Evolutionary conservation across 2,113 vertebrate species (phyloP).

Genomic region (Microcebus ravelobensis): DNA sequence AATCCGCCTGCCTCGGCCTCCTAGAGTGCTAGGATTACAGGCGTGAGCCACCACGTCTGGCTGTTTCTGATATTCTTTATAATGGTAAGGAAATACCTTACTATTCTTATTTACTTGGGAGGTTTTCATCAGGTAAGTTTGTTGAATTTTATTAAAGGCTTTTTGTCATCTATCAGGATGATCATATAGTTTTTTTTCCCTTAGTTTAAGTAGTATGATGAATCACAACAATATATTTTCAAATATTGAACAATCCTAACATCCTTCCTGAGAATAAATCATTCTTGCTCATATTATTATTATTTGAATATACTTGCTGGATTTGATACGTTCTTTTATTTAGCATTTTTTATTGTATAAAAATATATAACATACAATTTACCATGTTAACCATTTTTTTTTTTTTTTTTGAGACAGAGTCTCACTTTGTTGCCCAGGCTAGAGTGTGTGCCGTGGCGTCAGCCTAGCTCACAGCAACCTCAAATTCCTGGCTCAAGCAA

Average conservation of each 20-base stretch:
- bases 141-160: not conserved
- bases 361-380: not conserved
- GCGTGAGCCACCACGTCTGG: too few relatives aligned
- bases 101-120: not conserved
- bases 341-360: not conserved
- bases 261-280: not conserved
- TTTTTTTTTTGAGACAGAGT: too few relatives aligned
- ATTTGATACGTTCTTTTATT: not conserved
- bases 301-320: not conserved
- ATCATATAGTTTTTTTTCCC: not conserved
- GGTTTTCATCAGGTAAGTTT: not conserved
- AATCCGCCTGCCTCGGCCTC: too few relatives aligned
- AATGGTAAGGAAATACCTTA: not conserved
- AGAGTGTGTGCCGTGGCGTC: too few relatives aligned
- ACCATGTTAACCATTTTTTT: too few relatives aligned
- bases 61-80: not conserved
- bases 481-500: too few relatives aligned
- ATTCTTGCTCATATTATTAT: not conserved
- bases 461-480: too few relatives aligned
- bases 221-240: conserved; percentile 19
- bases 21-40: too few relatives aligned
- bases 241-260: not conserved
- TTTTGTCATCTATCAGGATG: not conserved
- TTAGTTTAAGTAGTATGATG: not conserved
- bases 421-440: too few relatives aligned